These are phyloP conservation scores for Papilio dardanus DNA, from an alignment of 1,140 invertebrate species.

Conservation along the genomic window DNA sequence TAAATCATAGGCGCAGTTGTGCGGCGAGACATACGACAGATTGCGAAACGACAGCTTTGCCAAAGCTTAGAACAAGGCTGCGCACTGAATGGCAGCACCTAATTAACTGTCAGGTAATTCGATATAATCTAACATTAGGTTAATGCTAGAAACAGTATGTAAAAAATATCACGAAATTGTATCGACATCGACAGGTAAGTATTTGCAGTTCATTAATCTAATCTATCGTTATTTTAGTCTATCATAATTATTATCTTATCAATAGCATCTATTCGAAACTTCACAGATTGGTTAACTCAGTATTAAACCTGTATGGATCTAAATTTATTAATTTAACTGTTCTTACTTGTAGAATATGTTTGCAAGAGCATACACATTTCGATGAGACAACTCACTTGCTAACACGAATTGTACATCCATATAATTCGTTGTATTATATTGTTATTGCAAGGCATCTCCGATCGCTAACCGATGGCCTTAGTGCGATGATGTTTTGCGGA, in stretches of 20 bases:
- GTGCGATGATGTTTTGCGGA: constrained; percentile 47
- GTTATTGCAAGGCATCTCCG: constrained; percentile 11
- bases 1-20: constrained; percentile 71
- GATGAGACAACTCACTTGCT: background rate
- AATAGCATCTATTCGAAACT: too few species aligned
- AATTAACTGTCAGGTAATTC: constrained; percentile 78
- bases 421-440: background rate
- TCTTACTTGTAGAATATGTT: background rate
- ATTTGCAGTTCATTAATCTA: background rate
- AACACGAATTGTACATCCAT: background rate
- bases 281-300: too few species aligned
- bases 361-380: background rate
- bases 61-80: constrained; percentile 60
- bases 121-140: constrained; percentile 60
- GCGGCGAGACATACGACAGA: constrained; percentile 59
- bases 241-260: too few species aligned
- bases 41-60: constrained; percentile 67
- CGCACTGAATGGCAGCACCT: constrained; percentile 66
- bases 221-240: too few species aligned
- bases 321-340: too few species aligned
- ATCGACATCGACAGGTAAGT: background rate
- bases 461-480: constrained; percentile 44
- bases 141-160: constrained; percentile 41
- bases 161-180: constrained; percentile 3
- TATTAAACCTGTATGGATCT: too few species aligned